phyloP scores from a whole-genome alignment of 2,797 vertebrate genomes.

The Streptopelia turtur region DNA sequence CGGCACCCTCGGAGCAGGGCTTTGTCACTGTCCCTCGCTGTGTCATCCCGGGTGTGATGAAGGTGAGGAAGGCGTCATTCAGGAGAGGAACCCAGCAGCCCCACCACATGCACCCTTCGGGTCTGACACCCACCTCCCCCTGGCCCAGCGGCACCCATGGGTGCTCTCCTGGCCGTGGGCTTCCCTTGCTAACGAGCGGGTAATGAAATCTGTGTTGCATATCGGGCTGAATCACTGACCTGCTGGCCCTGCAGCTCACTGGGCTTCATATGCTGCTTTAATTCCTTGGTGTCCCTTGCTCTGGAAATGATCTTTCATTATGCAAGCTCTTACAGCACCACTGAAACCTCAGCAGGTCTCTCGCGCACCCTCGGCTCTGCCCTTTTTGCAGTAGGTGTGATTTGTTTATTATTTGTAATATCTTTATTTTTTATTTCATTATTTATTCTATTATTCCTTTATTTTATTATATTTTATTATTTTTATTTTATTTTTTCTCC shows the following conservation, averaged over 20 bases:
- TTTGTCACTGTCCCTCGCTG: background rate
- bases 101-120: rapidly evolving
- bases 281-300: background rate
- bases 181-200: background rate
- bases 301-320: background rate
- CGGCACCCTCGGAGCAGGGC: rapidly evolving
- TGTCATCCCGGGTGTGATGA: background rate
- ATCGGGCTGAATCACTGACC: background rate
- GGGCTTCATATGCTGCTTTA: background rate
- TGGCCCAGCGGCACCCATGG: background rate
- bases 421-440: background rate
- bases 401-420: background rate
- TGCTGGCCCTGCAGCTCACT: background rate
- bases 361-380: background rate
- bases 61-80: rapidly evolving
- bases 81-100: background rate
- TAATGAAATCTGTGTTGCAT: background rate
- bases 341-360: background rate
- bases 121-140: background rate
- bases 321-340: background rate
- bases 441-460: background rate
- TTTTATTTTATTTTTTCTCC: background rate
- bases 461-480: background rate
- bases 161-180: rapidly evolving
- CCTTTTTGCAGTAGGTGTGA: background rate